Evolutionary conservation across 1,140 invertebrate species (phyloP).

Genomic region (Zelostemma sp.): DNA sequence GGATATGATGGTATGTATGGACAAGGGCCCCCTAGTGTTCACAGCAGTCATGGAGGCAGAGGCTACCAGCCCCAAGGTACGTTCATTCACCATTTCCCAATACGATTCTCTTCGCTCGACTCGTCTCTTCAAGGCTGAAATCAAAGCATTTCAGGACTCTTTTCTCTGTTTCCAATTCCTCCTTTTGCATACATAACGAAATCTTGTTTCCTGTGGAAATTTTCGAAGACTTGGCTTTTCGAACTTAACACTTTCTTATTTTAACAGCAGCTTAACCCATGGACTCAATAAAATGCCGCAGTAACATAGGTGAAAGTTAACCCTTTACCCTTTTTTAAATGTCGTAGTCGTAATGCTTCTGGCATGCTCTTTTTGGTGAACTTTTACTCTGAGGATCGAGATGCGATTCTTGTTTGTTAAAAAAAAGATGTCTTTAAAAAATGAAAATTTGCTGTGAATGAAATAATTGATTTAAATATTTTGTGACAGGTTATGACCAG

Average conservation of each 20-base stretch:
- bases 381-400: too few species aligned
- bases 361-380: too few species aligned
- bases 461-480: too few species aligned
- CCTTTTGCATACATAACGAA: too few species aligned
- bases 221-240: neutral
- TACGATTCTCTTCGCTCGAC: constrained; percentile 10
- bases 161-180: neutral
- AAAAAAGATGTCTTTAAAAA: too few species aligned
- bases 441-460: constrained; percentile 8
- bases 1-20: constrained; percentile 92
- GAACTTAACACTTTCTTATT: constrained; percentile 57
- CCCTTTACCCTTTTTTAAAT: constrained; percentile 32
- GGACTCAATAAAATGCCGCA: constrained; percentile 63
- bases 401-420: too few species aligned
- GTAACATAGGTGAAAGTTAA: constrained; percentile 67
- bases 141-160: neutral
- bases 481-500: constrained; percentile 88
- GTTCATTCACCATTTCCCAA: constrained; percentile 14
- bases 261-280: constrained; percentile 65
- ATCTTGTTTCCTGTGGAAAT: neutral
- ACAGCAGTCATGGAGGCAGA: constrained; percentile 80
- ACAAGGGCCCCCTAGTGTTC: constrained; percentile 85
- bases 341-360: too few species aligned
- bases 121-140: neutral
- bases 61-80: constrained; percentile 88